Evolutionary conservation across 2,113 vertebrate species (phyloP).

Genomic region (Agapornis roseicollis): DNA sequence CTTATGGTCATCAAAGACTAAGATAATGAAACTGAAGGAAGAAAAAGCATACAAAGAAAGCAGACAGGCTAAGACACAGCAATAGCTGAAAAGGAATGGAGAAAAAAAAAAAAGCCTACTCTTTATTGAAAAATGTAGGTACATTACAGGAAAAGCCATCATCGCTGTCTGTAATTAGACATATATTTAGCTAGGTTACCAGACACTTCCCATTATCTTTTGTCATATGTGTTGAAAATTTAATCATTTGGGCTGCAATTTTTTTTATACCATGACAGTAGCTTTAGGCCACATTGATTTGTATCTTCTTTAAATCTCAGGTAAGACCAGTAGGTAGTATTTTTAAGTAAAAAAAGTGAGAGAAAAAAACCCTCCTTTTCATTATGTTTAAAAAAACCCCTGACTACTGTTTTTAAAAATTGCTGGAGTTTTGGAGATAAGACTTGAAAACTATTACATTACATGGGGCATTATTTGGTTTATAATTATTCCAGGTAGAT

Average conservation of each 20-base stretch:
- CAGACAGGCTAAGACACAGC: background rate
- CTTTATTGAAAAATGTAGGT: background rate
- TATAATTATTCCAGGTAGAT: background rate
- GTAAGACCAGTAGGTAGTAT: background rate
- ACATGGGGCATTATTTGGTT: background rate
- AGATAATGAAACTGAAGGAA: background rate
- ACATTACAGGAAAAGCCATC: background rate
- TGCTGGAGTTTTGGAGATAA: background rate
- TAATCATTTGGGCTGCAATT: background rate
- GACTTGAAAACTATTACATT: background rate
- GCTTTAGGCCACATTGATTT: background rate
- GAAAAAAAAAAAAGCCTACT: background rate
- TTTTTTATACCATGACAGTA: background rate
- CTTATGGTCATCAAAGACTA: background rate
- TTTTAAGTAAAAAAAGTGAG: background rate
- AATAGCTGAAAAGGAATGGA: background rate
- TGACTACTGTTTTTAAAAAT: background rate
- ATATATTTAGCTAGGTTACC: conserved; percentile 16
- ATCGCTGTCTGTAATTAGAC: background rate
- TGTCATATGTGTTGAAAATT: conserved; percentile 23
- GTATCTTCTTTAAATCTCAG: background rate
- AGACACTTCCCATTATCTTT: conserved; percentile 12
- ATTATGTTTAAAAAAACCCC: background rate
- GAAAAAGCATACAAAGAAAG: background rate
- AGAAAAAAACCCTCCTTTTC: background rate